These are phyloP conservation scores for Meda fulgida DNA, from an alignment of 2,797 vertebrate genomes.

Conservation along the genomic window DNA sequence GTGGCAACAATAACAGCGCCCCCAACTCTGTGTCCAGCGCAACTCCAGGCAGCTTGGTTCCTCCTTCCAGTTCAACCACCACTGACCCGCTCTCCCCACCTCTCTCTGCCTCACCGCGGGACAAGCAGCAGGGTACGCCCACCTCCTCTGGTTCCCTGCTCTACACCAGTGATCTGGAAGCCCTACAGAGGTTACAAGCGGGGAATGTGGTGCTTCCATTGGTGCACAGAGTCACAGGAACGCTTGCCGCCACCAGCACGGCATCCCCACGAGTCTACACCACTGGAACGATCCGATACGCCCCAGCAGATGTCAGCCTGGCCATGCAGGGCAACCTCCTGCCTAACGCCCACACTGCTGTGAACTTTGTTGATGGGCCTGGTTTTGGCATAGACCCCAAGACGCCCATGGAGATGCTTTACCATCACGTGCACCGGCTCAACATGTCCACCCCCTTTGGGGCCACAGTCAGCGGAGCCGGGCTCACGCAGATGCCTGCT, in stretches of 20 bases:
- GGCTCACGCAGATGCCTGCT: slow-evolving; percentile 91
- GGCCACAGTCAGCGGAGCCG: slow-evolving; percentile 82
- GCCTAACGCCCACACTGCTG: slow-evolving; percentile 82
- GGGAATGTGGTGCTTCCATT: slow-evolving; percentile 94
- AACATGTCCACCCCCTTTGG: slow-evolving; percentile 90
- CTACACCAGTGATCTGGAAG: slow-evolving; percentile 95
- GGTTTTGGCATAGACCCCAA: slow-evolving; percentile 97
- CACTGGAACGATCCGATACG: slow-evolving; percentile 98
- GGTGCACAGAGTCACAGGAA: slow-evolving; percentile 94
- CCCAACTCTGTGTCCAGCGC: slow-evolving; percentile 78
- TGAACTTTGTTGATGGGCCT: slow-evolving; percentile 95
- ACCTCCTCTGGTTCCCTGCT: slow-evolving; percentile 88
- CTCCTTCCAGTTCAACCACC: slow-evolving; percentile 77
- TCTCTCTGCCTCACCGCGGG: slow-evolving; percentile 96
- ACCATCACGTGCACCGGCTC: slow-evolving; percentile 98
- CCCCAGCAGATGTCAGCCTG: slow-evolving; percentile 95
- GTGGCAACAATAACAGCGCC: slow-evolving; percentile 79
- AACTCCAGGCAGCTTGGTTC: slow-evolving; percentile 78
- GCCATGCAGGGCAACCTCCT: slow-evolving; percentile 97
- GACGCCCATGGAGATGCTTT: slow-evolving; percentile 99
- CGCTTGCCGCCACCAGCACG: slow-evolving; percentile 88
- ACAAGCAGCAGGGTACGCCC: slow-evolving; percentile 92
- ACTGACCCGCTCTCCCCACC: slow-evolving; percentile 95
- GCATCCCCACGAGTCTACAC: slow-evolving; percentile 96
- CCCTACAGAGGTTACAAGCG: slow-evolving; percentile 94